Evolutionary conservation across 2,113 vertebrate species (phyloP), one percentile per base, ranked within the genome.

Genomic region (Chaetops frenatus): DNA sequence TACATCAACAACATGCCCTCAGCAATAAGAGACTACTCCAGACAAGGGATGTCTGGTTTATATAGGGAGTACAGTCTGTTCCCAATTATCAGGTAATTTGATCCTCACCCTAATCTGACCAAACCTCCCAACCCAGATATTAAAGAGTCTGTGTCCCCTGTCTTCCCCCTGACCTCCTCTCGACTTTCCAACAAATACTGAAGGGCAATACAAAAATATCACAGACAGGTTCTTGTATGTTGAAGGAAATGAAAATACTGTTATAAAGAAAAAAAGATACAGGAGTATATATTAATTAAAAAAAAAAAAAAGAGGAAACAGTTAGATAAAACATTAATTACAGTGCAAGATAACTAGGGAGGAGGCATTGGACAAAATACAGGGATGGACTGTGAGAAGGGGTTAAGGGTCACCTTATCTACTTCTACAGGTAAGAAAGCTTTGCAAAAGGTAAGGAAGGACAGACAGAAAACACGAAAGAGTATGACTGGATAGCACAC

Each of bases 51-150:
- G 57, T 91, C 79, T 94, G 77, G 57, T 91, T 95, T 92, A 77
- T 27, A 31, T 2, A 65, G n/a, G 38, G 58, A 91, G 69, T 58
- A 92, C 40, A 88, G 81, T 82, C 51, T 87, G 81, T 86, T 95
- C 62, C 60, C 7, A 91, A 64, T 94, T 96, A 92, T 35, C 70
- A 87, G 57, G 66, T 95, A 83, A 96, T 81, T 78, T 94, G 64
- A 95, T 96, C 44, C 51, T 88, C 58, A 76, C 27, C n/a, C 58
- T 92, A 57, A 96, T 91, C 82, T 95, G 61, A 91, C 83, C 45
- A 96, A 92, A 74, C 53, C 33, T 86, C 76, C 65, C 92, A 95
- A 86, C 36, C 4, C 16, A 79, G 78, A 53, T 94, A 82, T 79
- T 89, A 69, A 70, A 81, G 70, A 27, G 31, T 50, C 27, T 12